Percentiles rank a stretch among this genome's conserved stretches.
These are phyloP conservation scores for Cyprinella venusta DNA, from an alignment of 2,797 vertebrate species.

Conservation along the genomic window DNA sequence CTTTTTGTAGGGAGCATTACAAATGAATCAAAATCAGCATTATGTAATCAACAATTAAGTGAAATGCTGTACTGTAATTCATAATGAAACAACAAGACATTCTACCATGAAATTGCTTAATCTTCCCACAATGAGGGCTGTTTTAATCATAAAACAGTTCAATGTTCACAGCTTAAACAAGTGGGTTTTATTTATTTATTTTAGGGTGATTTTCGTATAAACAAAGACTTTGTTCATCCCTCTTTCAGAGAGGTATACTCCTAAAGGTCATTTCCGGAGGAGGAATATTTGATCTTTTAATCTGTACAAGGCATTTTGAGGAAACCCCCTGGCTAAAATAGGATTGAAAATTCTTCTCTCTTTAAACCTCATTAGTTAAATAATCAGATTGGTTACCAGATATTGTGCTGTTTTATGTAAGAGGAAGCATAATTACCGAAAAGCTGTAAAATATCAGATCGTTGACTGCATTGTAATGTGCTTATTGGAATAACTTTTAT, in stretches of 20 bases:
- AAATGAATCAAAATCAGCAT: background rate
- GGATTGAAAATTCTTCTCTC: background rate
- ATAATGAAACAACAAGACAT: background rate
- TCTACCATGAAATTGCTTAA: background rate
- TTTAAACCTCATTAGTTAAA: background rate
- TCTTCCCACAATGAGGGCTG: background rate
- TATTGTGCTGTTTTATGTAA: background rate
- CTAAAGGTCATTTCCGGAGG: too few species aligned
- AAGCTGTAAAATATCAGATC: background rate
- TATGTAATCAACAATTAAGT: background rate
- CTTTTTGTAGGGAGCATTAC: background rate
- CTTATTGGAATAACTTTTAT: background rate
- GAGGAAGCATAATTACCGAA: background rate
- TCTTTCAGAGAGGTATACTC: background rate
- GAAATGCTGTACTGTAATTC: background rate
- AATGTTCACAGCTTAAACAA: background rate
- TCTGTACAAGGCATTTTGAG: background rate
- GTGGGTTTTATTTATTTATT: background rate
- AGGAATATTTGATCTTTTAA: background rate
- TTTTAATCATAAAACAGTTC: slow-evolving; percentile 1
- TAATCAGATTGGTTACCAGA: background rate
- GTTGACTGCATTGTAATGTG: background rate
- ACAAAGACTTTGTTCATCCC: background rate
- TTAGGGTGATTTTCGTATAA: background rate
- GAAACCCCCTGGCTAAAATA: background rate